phyloP scores from a whole-genome alignment of 2,113 vertebrate species.

The Anguilla japonica region DNA sequence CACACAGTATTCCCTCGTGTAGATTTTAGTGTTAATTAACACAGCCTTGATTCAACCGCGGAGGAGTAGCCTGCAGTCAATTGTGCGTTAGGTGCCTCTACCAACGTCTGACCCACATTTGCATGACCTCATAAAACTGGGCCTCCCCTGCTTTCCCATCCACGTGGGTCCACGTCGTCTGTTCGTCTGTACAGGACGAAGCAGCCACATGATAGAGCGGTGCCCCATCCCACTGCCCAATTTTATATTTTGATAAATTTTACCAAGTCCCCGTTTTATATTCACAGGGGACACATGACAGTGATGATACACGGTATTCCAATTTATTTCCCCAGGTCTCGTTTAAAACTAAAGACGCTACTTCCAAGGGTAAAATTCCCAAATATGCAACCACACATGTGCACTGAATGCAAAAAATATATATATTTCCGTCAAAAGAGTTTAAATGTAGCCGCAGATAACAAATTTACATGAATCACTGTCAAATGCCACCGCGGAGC shows the following conservation, averaged over 20 bases:
- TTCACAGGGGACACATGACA: not conserved
- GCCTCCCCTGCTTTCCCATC: slow-evolving; percentile 24
- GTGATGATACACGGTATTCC: not conserved
- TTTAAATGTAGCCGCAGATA: not conserved
- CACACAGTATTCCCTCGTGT: not conserved
- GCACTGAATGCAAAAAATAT: not conserved
- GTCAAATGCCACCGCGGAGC: not conserved
- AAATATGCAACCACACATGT: not conserved
- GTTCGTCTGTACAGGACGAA: slow-evolving; percentile 32
- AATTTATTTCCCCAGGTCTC: not conserved
- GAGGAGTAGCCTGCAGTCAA: slow-evolving; percentile 46
- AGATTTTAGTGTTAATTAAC: slow-evolving; percentile 22
- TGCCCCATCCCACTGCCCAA: slow-evolving; percentile 25
- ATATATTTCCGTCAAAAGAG: not conserved
- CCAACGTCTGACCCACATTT: slow-evolving; percentile 68
- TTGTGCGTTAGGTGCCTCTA: slow-evolving; percentile 47
- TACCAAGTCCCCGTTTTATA: not conserved
- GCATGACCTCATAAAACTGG: slow-evolving; percentile 57
- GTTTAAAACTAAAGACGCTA: not conserved
- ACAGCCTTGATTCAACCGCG: slow-evolving; percentile 32
- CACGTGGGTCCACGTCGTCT: not conserved
- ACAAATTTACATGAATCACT: slow-evolving; percentile 3
- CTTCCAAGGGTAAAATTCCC: not conserved
- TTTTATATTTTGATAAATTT: not conserved
- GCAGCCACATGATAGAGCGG: slow-evolving; percentile 25